A percentile compares a stretch with the other conserved stretches of the same genome.
These are phyloP conservation scores for Fukomys damarensis DNA, from an alignment of 2,113 vertebrate genomes.

Conservation along the genomic window DNA sequence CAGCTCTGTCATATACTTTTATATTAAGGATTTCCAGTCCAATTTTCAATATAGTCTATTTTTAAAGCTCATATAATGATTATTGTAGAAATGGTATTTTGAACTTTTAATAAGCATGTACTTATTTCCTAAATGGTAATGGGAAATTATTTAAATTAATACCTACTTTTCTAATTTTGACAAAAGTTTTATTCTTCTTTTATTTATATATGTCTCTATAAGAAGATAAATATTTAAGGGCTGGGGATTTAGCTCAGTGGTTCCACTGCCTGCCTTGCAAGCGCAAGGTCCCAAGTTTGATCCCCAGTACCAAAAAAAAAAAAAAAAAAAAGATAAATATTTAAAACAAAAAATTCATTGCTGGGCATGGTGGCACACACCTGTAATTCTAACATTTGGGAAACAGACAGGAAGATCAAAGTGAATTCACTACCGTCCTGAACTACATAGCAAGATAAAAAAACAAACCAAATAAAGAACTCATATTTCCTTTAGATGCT, in stretches of 20 bases:
- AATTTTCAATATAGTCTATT: not conserved
- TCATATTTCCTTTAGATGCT: not conserved
- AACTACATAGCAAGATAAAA: not conserved
- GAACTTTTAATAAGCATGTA: not conserved
- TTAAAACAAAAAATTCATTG: conserved; percentile 25
- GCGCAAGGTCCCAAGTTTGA: too few species aligned
- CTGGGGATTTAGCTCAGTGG: too few species aligned
- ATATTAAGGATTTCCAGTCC: not conserved
- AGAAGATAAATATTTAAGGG: not conserved
- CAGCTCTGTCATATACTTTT: not conserved
- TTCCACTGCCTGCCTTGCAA: too few species aligned
- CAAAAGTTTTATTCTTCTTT: not conserved
- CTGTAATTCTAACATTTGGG: not conserved
- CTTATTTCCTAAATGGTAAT: not conserved
- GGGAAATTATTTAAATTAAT: conserved; percentile 27
- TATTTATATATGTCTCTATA: not conserved
- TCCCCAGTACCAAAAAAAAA: too few species aligned
- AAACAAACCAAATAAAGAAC: not conserved
- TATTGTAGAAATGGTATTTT: conserved; percentile 25
- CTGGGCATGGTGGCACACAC: not conserved
- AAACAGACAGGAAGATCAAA: not conserved
- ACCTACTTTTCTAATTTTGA: conserved; percentile 16
- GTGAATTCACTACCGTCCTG: not conserved
- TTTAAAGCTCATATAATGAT: not conserved
- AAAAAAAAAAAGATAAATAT: too few species aligned